phyloP scores from a whole-genome alignment of 2,113 vertebrate species.

The Miniopterus natalensis region DNA sequence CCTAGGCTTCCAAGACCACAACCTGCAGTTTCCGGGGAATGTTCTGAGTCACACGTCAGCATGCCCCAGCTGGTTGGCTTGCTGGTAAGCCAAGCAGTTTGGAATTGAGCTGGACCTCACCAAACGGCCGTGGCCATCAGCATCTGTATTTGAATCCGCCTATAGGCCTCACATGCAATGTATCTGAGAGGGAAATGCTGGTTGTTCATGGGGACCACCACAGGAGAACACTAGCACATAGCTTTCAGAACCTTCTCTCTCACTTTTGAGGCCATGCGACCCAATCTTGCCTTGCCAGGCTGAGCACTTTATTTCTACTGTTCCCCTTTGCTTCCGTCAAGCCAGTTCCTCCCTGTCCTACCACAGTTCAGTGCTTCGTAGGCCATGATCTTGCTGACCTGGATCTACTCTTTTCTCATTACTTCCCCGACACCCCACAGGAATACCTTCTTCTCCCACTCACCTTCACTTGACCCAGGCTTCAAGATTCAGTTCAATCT shows the following conservation, averaged over 20 bases:
- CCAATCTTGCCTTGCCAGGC: background rate
- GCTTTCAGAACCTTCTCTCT: background rate
- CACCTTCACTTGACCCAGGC: background rate
- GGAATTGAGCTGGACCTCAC: slow-evolving; percentile 54
- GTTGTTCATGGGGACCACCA: background rate
- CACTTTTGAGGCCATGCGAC: background rate
- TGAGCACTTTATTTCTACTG: background rate
- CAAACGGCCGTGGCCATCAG: background rate
- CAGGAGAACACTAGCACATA: background rate
- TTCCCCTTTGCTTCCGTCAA: background rate
- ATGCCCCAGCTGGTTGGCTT: background rate
- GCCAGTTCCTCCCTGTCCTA: background rate
- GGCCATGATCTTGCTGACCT: background rate
- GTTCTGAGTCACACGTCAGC: background rate
- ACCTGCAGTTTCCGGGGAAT: background rate
- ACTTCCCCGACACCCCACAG: background rate
- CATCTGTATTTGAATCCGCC: background rate
- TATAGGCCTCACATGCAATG: background rate
- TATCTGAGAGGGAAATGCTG: background rate
- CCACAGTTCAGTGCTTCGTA: background rate
- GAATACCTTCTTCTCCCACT: background rate
- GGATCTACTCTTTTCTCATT: background rate
- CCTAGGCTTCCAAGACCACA: background rate
- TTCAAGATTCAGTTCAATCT: background rate
- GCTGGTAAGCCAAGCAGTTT: background rate